Evolutionary conservation across 2,888 invertebrate genomes (phyloP).

Genomic region (Coelopa pilipes): DNA sequence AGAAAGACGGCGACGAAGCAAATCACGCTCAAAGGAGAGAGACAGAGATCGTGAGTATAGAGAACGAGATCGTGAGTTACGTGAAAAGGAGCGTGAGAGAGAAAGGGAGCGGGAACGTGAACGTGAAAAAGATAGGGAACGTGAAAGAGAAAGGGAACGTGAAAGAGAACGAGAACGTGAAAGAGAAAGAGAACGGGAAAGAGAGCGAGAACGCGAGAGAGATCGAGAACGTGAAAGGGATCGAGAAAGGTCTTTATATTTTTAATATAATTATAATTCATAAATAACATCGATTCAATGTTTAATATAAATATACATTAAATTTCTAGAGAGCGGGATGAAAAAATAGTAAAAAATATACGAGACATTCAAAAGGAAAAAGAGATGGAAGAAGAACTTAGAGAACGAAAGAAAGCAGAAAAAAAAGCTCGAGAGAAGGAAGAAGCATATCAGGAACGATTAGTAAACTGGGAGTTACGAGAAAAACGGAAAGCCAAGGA

Average conservation of each 20-base stretch:
- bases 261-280: not conserved
- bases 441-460: constrained; percentile 92
- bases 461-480: constrained; percentile 83
- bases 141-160: constrained; percentile 67
- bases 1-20: constrained; percentile 58
- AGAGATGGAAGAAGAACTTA: constrained; percentile 90
- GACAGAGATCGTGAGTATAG: constrained; percentile 59
- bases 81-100: constrained; percentile 74
- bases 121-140: constrained; percentile 68
- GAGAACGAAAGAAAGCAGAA: constrained; percentile 90
- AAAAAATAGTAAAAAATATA: constrained; percentile 69
- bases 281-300: not conserved
- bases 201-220: constrained; percentile 42
- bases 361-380: constrained; percentile 78
- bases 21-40: constrained; percentile 68
- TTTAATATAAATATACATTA: too few species aligned
- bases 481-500: constrained; percentile 92
- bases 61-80: constrained; percentile 56
- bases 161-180: constrained; percentile 54
- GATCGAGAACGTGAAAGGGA: constrained; percentile 47
- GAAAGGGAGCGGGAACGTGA: constrained; percentile 70
- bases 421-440: constrained; percentile 94
- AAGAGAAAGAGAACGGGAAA: not conserved
- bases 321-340: constrained; percentile 64
- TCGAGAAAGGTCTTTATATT: constrained; percentile 38